Conservation (phyloP, 2,797 vertebrate genomes). For the Siniperca obscura region DNA sequence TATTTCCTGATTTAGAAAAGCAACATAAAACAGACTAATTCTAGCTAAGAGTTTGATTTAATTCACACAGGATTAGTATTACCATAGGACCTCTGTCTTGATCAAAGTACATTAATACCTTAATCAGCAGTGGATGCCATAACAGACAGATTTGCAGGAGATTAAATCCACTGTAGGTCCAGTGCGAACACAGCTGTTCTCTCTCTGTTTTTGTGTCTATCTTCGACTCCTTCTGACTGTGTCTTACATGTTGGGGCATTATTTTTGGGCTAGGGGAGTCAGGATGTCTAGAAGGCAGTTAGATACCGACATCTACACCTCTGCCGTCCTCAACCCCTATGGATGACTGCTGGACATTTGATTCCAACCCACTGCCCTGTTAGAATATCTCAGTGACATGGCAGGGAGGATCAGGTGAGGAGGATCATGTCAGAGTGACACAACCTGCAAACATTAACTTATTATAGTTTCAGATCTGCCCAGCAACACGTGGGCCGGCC, state of each 20-base stretch:
- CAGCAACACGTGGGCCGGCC: constrained; percentile 44
- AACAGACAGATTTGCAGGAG: not conserved
- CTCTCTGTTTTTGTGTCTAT: constrained; percentile 6
- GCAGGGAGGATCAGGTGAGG: constrained; percentile 12
- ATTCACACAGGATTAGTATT: not conserved
- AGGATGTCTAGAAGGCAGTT: constrained; percentile 45
- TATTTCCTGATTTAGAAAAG: not conserved
- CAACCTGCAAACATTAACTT: constrained; percentile 43
- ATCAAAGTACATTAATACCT: constrained; percentile 26
- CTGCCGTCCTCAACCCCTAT: constrained; percentile 11
- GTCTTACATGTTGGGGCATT: constrained; percentile 32
- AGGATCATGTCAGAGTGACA: constrained; percentile 52
- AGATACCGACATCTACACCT: constrained; percentile 36
- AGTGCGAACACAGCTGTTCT: not conserved
- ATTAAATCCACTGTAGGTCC: constrained; percentile 2
- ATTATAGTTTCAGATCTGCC: constrained; percentile 66
- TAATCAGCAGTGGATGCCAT: constrained; percentile 1
- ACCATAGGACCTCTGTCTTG: constrained; percentile 7
- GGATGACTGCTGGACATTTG: constrained; percentile 34
- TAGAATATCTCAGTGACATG: constrained; percentile 47
- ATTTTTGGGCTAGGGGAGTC: constrained; percentile 60
- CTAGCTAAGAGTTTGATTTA: not conserved
- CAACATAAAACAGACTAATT: not conserved
- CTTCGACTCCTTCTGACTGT: not conserved
- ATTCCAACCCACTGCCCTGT: constrained; percentile 31